A percentile compares a stretch with the other conserved stretches of the same genome.
Conservation (phyloP, 2,888 invertebrate species). For the Coenonympha arcania region DNA sequence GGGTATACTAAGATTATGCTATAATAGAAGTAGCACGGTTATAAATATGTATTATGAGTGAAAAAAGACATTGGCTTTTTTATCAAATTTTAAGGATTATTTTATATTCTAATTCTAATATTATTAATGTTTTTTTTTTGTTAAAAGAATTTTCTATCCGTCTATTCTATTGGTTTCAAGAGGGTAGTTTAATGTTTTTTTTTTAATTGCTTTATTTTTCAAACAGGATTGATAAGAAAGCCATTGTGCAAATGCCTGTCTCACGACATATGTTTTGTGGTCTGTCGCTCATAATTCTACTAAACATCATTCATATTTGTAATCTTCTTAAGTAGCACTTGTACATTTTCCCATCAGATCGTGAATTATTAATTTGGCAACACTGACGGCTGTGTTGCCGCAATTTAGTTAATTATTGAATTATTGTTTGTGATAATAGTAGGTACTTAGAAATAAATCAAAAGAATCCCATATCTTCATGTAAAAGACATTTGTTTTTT, state of each 20-base stretch:
- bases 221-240: slow-evolving; percentile 2
- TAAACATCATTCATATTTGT: slow-evolving; percentile 32
- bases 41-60: slow-evolving; percentile 5
- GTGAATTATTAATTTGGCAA: slow-evolving; percentile 46
- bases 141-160: no score
- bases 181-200: not conserved
- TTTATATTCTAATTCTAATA: no score
- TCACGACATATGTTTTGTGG: slow-evolving; percentile 72
- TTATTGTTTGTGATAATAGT: slow-evolving; percentile 71
- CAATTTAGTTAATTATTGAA: slow-evolving; percentile 63
- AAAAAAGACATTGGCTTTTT: slow-evolving; percentile 7
- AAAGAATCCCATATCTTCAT: slow-evolving; percentile 40
- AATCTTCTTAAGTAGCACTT: slow-evolving; percentile 54
- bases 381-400: slow-evolving; percentile 39
- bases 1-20: not conserved
- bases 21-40: not conserved
- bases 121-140: no score
- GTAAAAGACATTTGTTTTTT: slow-evolving; percentile 54
- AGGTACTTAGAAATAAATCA: slow-evolving; percentile 49
- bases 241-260: slow-evolving; percentile 52
- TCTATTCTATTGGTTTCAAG: not conserved
- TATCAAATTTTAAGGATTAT: slow-evolving; percentile 8
- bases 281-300: slow-evolving; percentile 31
- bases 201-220: not conserved
- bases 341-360: slow-evolving; percentile 67